These are phyloP conservation scores for Brachionus calyciflorus DNA, from an alignment of 1,140 invertebrate genomes.

Conservation along the genomic window DNA sequence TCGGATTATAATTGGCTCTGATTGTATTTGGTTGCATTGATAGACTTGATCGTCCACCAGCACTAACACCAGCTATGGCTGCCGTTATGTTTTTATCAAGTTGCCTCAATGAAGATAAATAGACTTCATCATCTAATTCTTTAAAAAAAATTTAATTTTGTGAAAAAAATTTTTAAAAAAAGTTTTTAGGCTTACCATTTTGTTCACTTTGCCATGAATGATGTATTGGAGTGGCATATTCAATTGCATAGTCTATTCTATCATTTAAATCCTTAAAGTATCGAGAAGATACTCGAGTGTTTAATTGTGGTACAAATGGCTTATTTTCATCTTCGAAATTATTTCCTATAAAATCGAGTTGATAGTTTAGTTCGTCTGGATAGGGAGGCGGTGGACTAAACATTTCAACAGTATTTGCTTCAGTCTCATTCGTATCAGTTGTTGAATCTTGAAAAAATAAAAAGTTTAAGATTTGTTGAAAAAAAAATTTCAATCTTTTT, in stretches of 20 bases:
- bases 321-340: conserved; percentile 44
- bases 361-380: conserved; percentile 41
- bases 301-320: conserved; percentile 40
- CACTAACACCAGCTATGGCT: conserved; percentile 31
- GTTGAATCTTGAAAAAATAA: too few relatives aligned
- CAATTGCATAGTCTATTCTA: conserved; percentile 30
- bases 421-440: conserved; percentile 41
- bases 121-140: conserved; percentile 39
- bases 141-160: too few relatives aligned
- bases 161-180: too few relatives aligned
- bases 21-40: conserved; percentile 18
- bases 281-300: background rate
- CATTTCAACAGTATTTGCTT: conserved; percentile 46
- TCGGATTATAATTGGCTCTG: conserved; percentile 3
- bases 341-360: background rate
- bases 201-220: conserved; percentile 43
- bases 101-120: conserved; percentile 37
- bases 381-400: conserved; percentile 43
- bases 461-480: background rate
- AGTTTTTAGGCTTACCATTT: too few relatives aligned
- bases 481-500: background rate
- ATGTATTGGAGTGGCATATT: conserved; percentile 41
- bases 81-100: conserved; percentile 38
- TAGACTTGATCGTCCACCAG: background rate
- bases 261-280: conserved; percentile 42